Percentiles rank a stretch among this genome's conserved stretches.
Evolutionary conservation across 1,140 invertebrate species (phyloP).

Genomic region (Bilobella aurantiaca): DNA sequence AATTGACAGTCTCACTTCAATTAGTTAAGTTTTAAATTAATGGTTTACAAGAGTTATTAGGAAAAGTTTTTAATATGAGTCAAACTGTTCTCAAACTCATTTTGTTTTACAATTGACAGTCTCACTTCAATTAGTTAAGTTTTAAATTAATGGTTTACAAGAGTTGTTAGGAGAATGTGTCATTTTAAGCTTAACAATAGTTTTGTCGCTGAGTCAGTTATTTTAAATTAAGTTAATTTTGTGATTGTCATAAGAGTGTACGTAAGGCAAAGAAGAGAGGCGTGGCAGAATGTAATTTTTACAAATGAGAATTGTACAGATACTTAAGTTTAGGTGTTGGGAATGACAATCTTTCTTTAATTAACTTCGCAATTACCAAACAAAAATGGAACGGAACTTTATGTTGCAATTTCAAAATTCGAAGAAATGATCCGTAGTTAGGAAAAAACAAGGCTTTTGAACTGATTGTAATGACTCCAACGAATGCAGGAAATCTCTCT

Average conservation of each 20-base stretch:
- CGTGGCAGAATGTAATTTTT: background rate
- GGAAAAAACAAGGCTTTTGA: background rate
- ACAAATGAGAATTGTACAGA: background rate
- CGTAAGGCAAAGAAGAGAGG: too few species aligned
- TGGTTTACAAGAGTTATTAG: background rate
- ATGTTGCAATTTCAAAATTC: background rate
- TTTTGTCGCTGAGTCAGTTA: background rate
- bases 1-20: background rate
- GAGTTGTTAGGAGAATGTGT: background rate
- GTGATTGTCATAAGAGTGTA: too few species aligned
- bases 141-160: background rate
- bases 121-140: background rate
- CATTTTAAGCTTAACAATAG: background rate
- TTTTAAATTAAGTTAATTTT: background rate
- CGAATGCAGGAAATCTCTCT: background rate
- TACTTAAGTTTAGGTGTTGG: constrained; percentile 10
- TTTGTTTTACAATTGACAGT: background rate
- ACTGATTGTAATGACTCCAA: background rate
- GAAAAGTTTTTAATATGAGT: constrained; percentile 1
- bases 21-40: background rate
- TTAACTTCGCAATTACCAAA: background rate
- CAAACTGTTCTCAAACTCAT: background rate
- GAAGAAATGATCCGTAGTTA: background rate
- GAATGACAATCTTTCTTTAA: constrained; percentile 5
- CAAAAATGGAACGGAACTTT: background rate